Base-by-base conservation (phyloP, 2,113 vertebrate genomes). In the Craseonycteris thonglongyai region DNA sequence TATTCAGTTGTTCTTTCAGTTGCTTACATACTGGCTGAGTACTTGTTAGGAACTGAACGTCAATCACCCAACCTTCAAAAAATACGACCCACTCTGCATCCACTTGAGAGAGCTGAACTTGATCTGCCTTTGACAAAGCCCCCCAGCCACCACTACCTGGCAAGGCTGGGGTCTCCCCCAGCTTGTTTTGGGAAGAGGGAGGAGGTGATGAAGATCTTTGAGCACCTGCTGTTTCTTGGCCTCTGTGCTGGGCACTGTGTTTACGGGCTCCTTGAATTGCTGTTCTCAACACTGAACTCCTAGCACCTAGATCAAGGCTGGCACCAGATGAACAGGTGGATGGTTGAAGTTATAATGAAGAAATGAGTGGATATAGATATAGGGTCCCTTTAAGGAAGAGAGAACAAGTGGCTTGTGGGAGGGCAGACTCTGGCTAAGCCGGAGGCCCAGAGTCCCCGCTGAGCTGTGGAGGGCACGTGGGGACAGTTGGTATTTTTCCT, bases 381-480 rank as follows among this genome's bases (percentile, higher is more conserved):
- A 0, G 0, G 5, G n/a, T 0, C 7, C 54, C 26, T 78, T 49
- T 26, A 33, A 33, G 14, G 30, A 8, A 51, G 35, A 54, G 0
- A 1, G 6, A 24, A 35, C 16, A 33, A 6, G 30, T 54, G 28
- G 54, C 42, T 5, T 2, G 5, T 11, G 21, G 40, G 14, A 42
- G 45, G 65, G 28, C 18, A 38, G 15, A 33, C 51, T 56, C 54
- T 40, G 9, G 68, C n/a, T 11, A 13, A 68, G 69, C 40, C 45
- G 0, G 4, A n/a, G 38, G 59, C 22, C 18, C 26, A 30, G 89
- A 30, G 26, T 21, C 13, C 40, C 0, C 0, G 0, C 2, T 21
- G 56, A 28, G 71, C 38, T 40, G 40, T 40, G 14, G n/a, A 28
- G 3, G 45, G 19, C 26, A 16, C 19, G 1, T 1, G 5, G 15